A percentile compares a stretch with the other conserved stretches of the same genome.
Conservation (phyloP, 2,797 vertebrate genomes). For the Ctenopoma kingsleyae region DNA sequence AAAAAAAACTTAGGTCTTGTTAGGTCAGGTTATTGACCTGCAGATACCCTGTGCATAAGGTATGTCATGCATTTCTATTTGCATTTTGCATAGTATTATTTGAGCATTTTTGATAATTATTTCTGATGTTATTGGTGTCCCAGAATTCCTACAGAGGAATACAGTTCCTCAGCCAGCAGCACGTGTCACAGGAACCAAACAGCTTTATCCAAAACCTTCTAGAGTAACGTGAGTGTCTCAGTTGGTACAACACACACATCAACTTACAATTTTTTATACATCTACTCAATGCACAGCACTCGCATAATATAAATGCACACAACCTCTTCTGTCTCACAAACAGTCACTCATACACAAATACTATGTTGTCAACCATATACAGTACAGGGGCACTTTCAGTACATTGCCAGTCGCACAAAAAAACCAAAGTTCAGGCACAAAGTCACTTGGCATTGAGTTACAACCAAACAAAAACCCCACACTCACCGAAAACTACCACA, state of each 20-base stretch:
- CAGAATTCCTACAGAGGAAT: constrained; percentile 88
- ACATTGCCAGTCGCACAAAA: constrained; percentile 71
- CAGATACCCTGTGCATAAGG: constrained; percentile 46
- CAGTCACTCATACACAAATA: constrained; percentile 55
- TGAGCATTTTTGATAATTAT: neutral
- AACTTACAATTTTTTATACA: constrained; percentile 38
- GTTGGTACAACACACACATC: constrained; percentile 48
- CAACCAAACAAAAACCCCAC: constrained; percentile 80
- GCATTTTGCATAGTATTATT: neutral
- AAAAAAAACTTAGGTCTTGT: neutral
- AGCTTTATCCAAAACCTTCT: constrained; percentile 78
- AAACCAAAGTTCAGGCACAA: constrained; percentile 84
- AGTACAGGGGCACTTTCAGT: constrained; percentile 46
- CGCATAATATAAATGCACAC: constrained; percentile 44
- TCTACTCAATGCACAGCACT: constrained; percentile 46
- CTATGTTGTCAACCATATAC: constrained; percentile 50
- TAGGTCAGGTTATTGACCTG: constrained; percentile 15
- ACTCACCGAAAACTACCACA: constrained; percentile 86
- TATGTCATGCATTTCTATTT: neutral
- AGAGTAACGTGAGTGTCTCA: constrained; percentile 66
- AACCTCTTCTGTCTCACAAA: constrained; percentile 32
- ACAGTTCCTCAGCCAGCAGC: constrained; percentile 83
- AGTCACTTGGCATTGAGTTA: constrained; percentile 81
- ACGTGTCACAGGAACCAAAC: constrained; percentile 82
- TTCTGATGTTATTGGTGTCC: constrained; percentile 52